Evolutionary conservation across 2,113 vertebrate genomes (phyloP).

Genomic region (Cheirogaleus medius): DNA sequence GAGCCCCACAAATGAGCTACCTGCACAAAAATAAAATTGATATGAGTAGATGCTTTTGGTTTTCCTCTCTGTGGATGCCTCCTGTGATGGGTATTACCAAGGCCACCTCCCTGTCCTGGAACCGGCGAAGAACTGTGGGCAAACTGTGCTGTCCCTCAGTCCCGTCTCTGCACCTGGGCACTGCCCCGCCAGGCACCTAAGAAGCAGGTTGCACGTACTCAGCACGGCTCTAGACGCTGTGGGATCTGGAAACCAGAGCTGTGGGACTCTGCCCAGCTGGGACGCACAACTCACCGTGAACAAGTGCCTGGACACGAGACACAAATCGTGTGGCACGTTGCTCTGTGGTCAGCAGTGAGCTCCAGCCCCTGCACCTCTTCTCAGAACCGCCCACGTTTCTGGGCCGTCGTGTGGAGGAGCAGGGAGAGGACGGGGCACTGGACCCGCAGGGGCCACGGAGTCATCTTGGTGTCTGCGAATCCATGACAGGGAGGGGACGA

Average conservation of each 20-base stretch:
- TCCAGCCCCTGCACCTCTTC: not conserved
- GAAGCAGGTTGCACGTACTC: not conserved
- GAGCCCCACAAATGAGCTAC: not conserved
- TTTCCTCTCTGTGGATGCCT: fast-evolving
- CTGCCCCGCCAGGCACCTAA: too few relatives aligned
- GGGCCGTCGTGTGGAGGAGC: not conserved
- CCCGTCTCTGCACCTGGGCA: not conserved
- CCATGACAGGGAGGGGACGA: fast-evolving
- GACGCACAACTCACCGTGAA: fast-evolving
- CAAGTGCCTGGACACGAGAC: fast-evolving
- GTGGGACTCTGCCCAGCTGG: too few relatives aligned
- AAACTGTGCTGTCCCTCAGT: not conserved
- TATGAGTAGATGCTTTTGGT: not conserved
- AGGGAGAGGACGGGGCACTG: too few relatives aligned
- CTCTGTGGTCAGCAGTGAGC: not conserved
- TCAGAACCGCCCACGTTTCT: fast-evolving
- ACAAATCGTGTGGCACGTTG: fast-evolving
- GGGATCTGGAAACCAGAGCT: not conserved
- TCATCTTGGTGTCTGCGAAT: not conserved
- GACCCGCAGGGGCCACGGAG: fast-evolving
- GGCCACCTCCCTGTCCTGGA: not conserved
- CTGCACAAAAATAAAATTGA: too few relatives aligned
- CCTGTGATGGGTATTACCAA: not conserved
- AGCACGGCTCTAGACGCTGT: fast-evolving
- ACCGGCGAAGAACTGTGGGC: not conserved